Evolutionary conservation across 2,888 invertebrate genomes (phyloP).

Genomic region (Dynastes maya): DNA sequence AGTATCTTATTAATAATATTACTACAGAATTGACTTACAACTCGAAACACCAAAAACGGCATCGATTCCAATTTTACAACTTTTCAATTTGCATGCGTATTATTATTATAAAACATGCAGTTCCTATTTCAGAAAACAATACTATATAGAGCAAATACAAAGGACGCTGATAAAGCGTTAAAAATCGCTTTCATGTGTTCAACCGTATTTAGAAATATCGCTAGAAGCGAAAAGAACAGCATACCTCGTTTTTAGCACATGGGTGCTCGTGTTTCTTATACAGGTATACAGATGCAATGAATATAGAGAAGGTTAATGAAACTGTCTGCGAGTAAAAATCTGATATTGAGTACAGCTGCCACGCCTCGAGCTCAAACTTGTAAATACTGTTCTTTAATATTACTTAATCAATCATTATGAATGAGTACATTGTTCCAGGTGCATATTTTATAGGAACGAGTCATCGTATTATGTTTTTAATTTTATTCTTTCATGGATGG

Average conservation of each 20-base stretch:
- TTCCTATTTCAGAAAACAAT: neutral
- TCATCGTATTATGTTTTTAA: neutral
- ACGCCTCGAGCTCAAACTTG: slow-evolving; percentile 33
- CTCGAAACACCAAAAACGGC: too few species aligned
- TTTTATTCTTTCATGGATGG: too few species aligned
- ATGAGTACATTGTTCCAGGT: slow-evolving; percentile 33
- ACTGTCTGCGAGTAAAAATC: neutral
- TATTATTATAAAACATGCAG: neutral
- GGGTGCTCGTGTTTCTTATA: too few species aligned
- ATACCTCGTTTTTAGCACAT: too few species aligned
- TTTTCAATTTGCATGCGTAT: too few species aligned
- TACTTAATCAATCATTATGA: slow-evolving; percentile 33
- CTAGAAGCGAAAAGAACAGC: neutral
- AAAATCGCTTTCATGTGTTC: neutral
- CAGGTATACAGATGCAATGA: neutral
- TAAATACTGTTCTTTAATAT: slow-evolving; percentile 13
- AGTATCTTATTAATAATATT: too few species aligned
- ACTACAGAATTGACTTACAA: too few species aligned
- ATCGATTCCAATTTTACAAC: too few species aligned
- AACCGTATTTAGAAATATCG: slow-evolving; percentile 9
- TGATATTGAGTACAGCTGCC: slow-evolving; percentile 32
- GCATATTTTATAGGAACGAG: slow-evolving; percentile 6
- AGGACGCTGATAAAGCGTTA: neutral
- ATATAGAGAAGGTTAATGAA: neutral
- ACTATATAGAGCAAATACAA: neutral